phyloP scores from a whole-genome alignment of 1,140 invertebrate species.

The Berghia stephanieae region DNA sequence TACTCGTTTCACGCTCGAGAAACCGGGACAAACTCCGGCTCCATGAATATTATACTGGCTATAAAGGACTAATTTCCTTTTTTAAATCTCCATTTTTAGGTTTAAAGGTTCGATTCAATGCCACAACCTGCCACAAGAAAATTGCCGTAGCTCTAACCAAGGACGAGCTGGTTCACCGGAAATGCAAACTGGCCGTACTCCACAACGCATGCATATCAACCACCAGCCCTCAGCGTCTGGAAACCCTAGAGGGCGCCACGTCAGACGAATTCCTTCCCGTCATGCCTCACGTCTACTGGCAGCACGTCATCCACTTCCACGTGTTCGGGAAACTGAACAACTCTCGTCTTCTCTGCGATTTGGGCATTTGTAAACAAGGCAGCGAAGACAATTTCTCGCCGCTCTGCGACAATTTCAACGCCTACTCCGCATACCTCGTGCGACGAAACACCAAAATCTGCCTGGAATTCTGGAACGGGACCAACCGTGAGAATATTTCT shows the following conservation, averaged over 20 bases:
- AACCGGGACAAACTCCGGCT: too few relatives aligned
- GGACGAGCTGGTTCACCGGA: constrained; percentile 36
- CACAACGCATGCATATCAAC: constrained; percentile 24
- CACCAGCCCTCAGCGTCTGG: constrained; percentile 35
- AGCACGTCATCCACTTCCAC: constrained; percentile 34
- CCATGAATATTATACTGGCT: too few relatives aligned
- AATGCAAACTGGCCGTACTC: constrained; percentile 35
- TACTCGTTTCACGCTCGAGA: too few relatives aligned
- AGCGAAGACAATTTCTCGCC: constrained; percentile 29
- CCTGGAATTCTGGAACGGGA: constrained; percentile 40
- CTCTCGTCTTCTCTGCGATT: constrained; percentile 35
- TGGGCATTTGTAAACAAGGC: constrained; percentile 35
- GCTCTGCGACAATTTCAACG: constrained; percentile 37
- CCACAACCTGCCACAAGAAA: constrained; percentile 34
- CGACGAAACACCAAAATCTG: constrained; percentile 29
- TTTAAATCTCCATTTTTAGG: constrained; percentile 11
- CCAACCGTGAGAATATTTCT: constrained; percentile 34
- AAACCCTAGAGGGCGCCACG: constrained; percentile 36
- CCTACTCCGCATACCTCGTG: constrained; percentile 38
- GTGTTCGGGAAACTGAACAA: constrained; percentile 32
- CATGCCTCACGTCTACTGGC: constrained; percentile 36
- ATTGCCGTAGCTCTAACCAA: constrained; percentile 29
- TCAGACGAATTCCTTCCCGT: constrained; percentile 26
- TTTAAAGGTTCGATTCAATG: constrained; percentile 30
- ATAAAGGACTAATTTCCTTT: neutral